These are phyloP conservation scores for Drosophila orena DNA, from an alignment of 1,140 invertebrate species.

Conservation along the genomic window DNA sequence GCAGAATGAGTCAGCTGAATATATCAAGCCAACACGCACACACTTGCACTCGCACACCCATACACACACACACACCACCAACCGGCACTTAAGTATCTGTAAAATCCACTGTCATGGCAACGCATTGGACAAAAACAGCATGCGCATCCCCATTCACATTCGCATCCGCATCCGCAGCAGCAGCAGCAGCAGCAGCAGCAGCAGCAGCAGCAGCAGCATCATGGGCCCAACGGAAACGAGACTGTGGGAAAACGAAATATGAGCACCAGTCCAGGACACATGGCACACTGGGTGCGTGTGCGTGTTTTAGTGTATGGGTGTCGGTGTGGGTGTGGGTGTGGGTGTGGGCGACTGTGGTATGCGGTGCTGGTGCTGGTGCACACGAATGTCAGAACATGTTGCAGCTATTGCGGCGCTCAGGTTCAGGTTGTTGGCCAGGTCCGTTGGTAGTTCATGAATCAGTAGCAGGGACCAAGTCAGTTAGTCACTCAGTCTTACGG, in stretches of 20 bases:
- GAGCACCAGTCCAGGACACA: constrained; percentile 30
- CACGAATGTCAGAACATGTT: constrained; percentile 26
- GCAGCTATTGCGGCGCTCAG: constrained; percentile 40
- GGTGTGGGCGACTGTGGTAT: neutral
- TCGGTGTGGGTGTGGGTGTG: constrained; percentile 3
- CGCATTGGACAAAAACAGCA: constrained; percentile 69
- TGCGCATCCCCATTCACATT: constrained; percentile 21
- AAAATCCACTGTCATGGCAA: constrained; percentile 82
- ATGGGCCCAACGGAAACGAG: constrained; percentile 47
- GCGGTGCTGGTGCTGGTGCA: constrained; percentile 1
- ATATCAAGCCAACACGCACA: constrained; percentile 59
- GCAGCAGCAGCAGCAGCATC: constrained; percentile 16
- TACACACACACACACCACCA: constrained; percentile 18
- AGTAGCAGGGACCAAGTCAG: constrained; percentile 66
- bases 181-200: constrained; percentile 30
- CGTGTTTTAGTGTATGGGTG: neutral
- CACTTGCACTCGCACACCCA: constrained; percentile 1
- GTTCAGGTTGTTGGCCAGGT: constrained; percentile 67
- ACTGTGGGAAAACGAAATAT: constrained; percentile 59
- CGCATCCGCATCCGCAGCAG: constrained; percentile 24
- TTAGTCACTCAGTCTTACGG: constrained; percentile 44
- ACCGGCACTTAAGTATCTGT: constrained; percentile 78
- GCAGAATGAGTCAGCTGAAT: constrained; percentile 82
- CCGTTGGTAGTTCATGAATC: constrained; percentile 81
- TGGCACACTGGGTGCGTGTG: neutral